Conservation (phyloP, 2,888 invertebrate species). For the Panzeria rudis region DNA sequence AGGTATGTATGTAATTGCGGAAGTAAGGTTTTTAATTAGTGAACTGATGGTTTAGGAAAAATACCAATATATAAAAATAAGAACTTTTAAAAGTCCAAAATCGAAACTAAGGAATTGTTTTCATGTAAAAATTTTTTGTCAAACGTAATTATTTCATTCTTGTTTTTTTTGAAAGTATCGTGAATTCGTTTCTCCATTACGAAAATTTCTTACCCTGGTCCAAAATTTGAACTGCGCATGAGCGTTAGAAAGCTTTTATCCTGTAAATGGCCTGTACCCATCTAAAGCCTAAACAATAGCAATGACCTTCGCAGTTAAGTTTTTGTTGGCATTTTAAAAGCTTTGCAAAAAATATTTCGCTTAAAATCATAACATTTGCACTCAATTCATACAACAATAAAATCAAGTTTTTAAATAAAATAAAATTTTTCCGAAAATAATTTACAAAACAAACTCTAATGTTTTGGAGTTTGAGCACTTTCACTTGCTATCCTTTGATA, state of each 20-base stretch:
- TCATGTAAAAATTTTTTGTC: too few species aligned
- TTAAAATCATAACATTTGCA: conserved; percentile 20
- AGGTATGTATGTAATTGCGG: too few species aligned
- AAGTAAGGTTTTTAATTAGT: too few species aligned
- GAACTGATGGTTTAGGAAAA: too few species aligned
- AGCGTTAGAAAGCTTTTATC: conserved; percentile 5
- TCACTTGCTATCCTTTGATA: conserved; percentile 81
- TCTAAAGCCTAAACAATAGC: conserved; percentile 51
- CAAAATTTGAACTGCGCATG: conserved; percentile 31
- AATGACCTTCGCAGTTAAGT: conserved; percentile 72
- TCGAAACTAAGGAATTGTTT: too few species aligned
- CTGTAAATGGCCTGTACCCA: conserved; percentile 31
- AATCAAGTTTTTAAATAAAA: neutral
- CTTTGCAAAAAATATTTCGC: conserved; percentile 43
- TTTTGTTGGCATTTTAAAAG: conserved; percentile 42
- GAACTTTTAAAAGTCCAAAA: too few species aligned
- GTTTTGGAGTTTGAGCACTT: conserved; percentile 80
- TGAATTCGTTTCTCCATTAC: neutral
- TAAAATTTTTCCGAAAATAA: neutral
- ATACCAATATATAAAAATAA: too few species aligned
- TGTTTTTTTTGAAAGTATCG: too few species aligned
- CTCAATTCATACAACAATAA: conserved; percentile 38
- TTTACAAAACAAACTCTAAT: conserved; percentile 63
- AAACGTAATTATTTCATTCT: too few species aligned
- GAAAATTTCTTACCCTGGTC: neutral